phyloP scores from a whole-genome alignment of 1,140 invertebrate species.

The Harpegnathos saltator region DNA sequence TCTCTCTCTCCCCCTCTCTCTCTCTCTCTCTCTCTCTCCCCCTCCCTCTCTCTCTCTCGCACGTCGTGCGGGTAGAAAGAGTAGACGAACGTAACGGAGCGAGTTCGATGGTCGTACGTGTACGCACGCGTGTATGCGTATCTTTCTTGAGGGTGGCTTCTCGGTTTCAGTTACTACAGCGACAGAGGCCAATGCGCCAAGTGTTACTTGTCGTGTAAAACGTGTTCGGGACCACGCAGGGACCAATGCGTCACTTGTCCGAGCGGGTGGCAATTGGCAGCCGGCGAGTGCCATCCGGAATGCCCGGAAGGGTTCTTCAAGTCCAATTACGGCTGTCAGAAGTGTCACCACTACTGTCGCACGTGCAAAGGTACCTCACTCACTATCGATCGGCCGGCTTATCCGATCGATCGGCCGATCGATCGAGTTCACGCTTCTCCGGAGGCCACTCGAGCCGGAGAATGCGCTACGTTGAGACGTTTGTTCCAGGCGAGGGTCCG shows the following conservation, averaged over 20 bases:
- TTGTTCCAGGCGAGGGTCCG: conserved; percentile 88
- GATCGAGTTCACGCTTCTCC: not conserved
- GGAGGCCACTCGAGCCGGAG: not conserved
- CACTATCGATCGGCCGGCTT: no score
- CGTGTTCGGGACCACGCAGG: conserved; percentile 91
- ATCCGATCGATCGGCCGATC: no score
- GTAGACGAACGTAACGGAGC: no score
- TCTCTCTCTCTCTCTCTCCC: no score
- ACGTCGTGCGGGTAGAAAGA: no score
- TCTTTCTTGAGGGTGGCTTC: not conserved
- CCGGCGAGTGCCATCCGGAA: conserved; percentile 92
- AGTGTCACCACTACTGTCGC: conserved; percentile 93
- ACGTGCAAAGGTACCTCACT: conserved; percentile 90
- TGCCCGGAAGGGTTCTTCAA: conserved; percentile 94
- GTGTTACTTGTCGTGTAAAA: conserved; percentile 93
- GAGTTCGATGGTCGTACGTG: not conserved
- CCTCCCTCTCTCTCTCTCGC: no score
- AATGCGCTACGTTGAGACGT: not conserved
- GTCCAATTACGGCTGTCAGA: conserved; percentile 92
- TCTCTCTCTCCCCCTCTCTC: no score
- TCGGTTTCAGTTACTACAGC: conserved; percentile 90
- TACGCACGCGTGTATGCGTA: no score
- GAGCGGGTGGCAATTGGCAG: conserved; percentile 90
- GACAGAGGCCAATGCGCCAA: conserved; percentile 92
- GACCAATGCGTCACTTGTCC: conserved; percentile 95